Base-by-base conservation (phyloP, 2,888 invertebrate species). In the Ceratothoa steindachneri region DNA sequence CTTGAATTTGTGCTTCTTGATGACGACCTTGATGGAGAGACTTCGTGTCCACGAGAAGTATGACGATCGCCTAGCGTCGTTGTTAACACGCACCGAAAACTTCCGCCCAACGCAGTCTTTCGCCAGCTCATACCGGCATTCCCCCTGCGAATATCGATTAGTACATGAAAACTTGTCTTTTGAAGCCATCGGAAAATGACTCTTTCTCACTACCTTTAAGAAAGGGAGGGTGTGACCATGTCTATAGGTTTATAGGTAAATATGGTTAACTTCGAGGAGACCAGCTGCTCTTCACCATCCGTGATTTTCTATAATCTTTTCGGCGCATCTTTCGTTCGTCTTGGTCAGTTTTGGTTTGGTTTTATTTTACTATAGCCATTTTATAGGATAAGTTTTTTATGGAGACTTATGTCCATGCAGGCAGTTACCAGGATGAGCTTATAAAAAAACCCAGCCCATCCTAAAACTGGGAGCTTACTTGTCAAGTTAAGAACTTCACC, bases 41-140 rank as follows among this genome's bases (percentile, higher is more conserved):
- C 94, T 92, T 83, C 94, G 91, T 0, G 95, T 94, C 91, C 94
- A 93, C 0, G 95, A 91, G n/a, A 93, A 95, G 75, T 90, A 89
- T 81, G 89, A 89, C 15, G 91, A 91, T 71, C 89, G 88, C 79
- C 92, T 88, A 0, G 92, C 93, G 82, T 93, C 93, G 83, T 96
- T 97, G 52, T 94, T 92, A 73, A 96, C 93, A 75, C 94, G 89
- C 78, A 97, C 91, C 5, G 93, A 91, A 84, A 96, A 96, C 29
- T 85, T 85, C 12, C 53, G 24, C 1, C 41, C 69, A 12, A 27
- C 30, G 83, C 95, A 96, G 84, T 96, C 95, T 22, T 93, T 90
- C 0, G 91, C 90, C 81, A 97, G 85, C 81, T 94, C 90, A 84
- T 97, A 97, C 84, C 93, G 93, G 86, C 97, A 97, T 0, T 93